Evolutionary conservation across 2,113 vertebrate species (phyloP), one percentile per base, ranked within the genome.

Genomic region (Indri indri): DNA sequence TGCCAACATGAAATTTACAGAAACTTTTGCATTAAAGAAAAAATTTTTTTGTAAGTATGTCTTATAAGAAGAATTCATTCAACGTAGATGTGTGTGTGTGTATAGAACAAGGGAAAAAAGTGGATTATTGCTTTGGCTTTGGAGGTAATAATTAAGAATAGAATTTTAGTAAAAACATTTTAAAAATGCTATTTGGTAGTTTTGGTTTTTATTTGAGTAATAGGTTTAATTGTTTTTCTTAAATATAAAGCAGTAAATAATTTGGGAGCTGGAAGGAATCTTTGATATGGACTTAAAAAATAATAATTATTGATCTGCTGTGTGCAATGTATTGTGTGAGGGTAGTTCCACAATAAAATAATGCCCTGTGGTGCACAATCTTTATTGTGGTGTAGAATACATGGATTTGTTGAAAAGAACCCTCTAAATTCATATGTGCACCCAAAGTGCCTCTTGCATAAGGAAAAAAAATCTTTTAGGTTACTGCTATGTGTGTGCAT

Each of bases 201-300:
- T 88, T 95, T 65, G 27, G 32, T 79, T 94, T 95, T 88, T 88
- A 25, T 47, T 65, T 77, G 68, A 87, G 47, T 93, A 76, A 57
- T 34, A 87, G 20, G 3, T 65, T 95, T 61, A 81, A 22, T 70
- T 61, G 81, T 70, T 71, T 71, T 17, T 47, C 11, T 71, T 32
- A 88, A 87, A 2, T 86, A 3, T 27, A 94, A 65, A 88, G 30
- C 5, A 74, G 7, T 37, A n/a, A 4, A 65, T 22, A 70, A n/a
- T 90, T 84, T 70, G 57, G 80, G 40, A 80, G 40, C 25, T 80
- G 12, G 65, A 96, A 88, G 34, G 23, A 90, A 79, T 74, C 34
- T 79, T 88, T 65, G 65, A 70, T 80, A 42, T 0, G 16, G n/a
- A 79, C 52, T 23, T 32, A 4, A 70, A 66, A 90, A 59, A 71